Base-by-base conservation (phyloP, 2,888 invertebrate genomes). In the Liodrosophila aerea region DNA sequence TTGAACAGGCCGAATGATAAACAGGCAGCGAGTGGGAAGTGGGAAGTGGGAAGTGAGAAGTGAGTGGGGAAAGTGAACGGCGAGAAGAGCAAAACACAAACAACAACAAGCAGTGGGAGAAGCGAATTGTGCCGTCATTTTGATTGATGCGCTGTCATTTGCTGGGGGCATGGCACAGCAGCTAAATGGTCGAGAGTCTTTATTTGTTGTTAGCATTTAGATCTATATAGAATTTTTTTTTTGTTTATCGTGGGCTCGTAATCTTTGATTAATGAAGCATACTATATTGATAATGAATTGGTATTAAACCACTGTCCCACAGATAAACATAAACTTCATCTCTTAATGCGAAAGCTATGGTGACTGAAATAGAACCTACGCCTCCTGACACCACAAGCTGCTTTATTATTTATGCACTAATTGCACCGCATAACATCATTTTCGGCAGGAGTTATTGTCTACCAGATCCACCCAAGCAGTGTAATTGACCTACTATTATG, bases 111-210 rank as follows among this genome's bases (percentile, higher is more conserved):
- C 5, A 4, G 22, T 22, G 22, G 22, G 22, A 5, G 22, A 2
- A 5, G 22, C 36, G 33, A 52, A 60, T 47, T 52, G 37, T 37
- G 57, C 34, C 63, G 43, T 47, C 59, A 49, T 45, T 78, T 74
- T 82, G 83, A 82, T 76, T 78, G 76, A 76, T 76, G 76, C 40
- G 36, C 58, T 54, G 56, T 45, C 64, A 63, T 65, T 77, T 74
- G 50, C 50, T 61, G 50, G 54, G 61, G 53, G 57, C 47, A 44
- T 22, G 22, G 39, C 45, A n/a, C n/a, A 31, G 29, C 57, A 33
- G 27, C 69, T 53, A 73, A 69, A 60, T 50, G 51, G 31, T 40
- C 29, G 49, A 45, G 15, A 37, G 33, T 22, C 50, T 13, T 12
- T 30, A 18, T 29, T 11, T 37, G n/a, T n/a, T 29, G 30, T 49